Percentiles rank a stretch among this genome's conserved stretches.
phyloP scores from a whole-genome alignment of 1,140 invertebrate genomes.

The Leguminivora glycinivorella region DNA sequence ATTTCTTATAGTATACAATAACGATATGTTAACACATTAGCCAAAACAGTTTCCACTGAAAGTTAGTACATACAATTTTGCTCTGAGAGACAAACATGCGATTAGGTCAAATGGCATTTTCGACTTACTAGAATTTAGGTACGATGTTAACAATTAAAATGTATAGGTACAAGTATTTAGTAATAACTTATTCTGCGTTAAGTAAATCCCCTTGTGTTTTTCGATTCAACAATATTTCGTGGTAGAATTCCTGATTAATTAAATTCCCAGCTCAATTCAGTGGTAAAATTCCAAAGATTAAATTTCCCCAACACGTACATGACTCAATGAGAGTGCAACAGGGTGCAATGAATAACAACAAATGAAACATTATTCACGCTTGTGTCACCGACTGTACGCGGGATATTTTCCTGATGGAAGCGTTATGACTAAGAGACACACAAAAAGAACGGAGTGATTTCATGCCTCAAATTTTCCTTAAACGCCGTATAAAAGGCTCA shows the following conservation, averaged over 20 bases:
- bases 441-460: conserved; percentile 24
- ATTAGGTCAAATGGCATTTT: no score
- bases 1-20: no score
- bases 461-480: conserved; percentile 52
- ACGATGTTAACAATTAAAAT: no score
- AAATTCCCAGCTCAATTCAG: not conserved
- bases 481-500: conserved; percentile 43
- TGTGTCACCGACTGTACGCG: conserved; percentile 57
- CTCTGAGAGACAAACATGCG: no score
- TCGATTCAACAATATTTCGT: not conserved
- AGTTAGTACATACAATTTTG: no score
- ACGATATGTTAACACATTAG: no score
- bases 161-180: no score
- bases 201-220: not conserved
- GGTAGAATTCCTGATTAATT: not conserved
- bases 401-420: conserved; percentile 70
- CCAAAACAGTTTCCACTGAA: no score
- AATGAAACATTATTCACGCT: conserved; percentile 28
- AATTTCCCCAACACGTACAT: not conserved
- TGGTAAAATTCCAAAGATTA: not conserved
- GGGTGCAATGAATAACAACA: conserved; percentile 9
- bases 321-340: no score
- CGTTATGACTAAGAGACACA: not conserved
- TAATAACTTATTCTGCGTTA: no score
- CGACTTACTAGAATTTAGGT: no score